Evolutionary conservation across 2,113 vertebrate genomes (phyloP), one percentile per base, ranked within the genome.

Genomic region (Oreotrochilus melanogaster): DNA sequence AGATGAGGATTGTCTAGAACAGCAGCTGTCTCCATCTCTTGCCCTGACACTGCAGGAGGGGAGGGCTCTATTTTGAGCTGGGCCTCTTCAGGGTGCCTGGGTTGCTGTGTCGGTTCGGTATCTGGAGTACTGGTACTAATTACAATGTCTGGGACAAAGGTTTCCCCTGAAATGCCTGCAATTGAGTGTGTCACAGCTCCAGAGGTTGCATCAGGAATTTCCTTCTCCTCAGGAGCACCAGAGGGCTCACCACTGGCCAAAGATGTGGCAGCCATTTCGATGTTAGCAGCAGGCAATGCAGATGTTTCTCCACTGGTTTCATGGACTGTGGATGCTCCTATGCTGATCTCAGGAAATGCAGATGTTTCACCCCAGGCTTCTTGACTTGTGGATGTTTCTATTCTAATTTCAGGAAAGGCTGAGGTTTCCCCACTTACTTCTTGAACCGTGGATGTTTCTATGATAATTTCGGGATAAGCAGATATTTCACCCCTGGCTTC

Each of bases 121-220:
- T 98, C 97, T 60, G 95, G 97, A 43, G 90, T 17, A 31, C 96
- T 94, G 94, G 97, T 96, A 69, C 96, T 81, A 31, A 96, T 65
- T 80, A 93, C 71, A 48, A 31, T 0, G 27, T 96, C 93, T 75
- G 95, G 76, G 42, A 90, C 86, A 15, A 96, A 97, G 37, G 78
- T 86, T 94, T 98, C 97, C 42, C 90, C 98, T 56, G 97, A 97
- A 89, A 96, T 0, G 53, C 83, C 89, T 60, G 84, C 0, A 1
- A 89, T 1, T 0, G 76, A 56, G 28, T 66, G 61, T 71, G 91
- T 92, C 47, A 71, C 70, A 65, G 72, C 72, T 75, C 85, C 97
- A 71, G 97, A 97, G 64, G 78, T 88, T 72, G 95, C 50, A 5
- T 92, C 83, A 30, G 96, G 86, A 78, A 70, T 35, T 70, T 97